Base-by-base conservation (phyloP, 2,797 vertebrate species). In the Lindbergichthys nudifrons region DNA sequence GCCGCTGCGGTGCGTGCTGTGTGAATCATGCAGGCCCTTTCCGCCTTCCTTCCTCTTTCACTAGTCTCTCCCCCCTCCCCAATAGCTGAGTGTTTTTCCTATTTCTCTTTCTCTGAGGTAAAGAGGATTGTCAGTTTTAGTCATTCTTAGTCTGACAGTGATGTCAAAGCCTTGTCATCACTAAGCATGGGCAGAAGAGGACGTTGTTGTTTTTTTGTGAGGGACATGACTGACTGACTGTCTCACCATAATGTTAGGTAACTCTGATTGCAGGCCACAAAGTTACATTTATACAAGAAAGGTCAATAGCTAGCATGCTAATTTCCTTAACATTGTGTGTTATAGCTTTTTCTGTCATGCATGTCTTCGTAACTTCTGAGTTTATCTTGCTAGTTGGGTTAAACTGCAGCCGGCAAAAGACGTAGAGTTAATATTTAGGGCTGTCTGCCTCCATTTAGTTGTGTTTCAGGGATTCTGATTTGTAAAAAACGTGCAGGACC, bases 11-110 rank as follows among this genome's bases (percentile, higher is more conserved):
- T 87, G 83, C 58, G 30, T 79, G 83, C 75, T 79, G 86, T 86
- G 88, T 95, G 94, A 93, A 89, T 94, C 93, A 94, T 82, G 84
- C 82, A 84, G 73, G 85, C 87, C 60, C 76, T 85, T 87, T 82
- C 71, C 9, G 43, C 62, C 57, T 53, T 65, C 59, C 54, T 58
- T 61, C 62, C 57, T 51, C 69, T 80, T 81, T 73, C 71, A 70
- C 65, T 52, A 23, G 48, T 45, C 46, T 21, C 10, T 73, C 58
- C 21, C 45, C n/a, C 74, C 66, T 58, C 57, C 62, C 77, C 60
- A 78, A 82, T 75, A 79, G 74, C 65, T 36, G 47, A 70, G 60
- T 77, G 53, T 75, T 82, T 88, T 61, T 76, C 59, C 57, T 21
- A 51, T 88, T 86, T 81, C 67, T 73, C 66, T 82, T 79, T 89